Base-by-base conservation (phyloP, 2,797 vertebrate genomes). In the Hippoglossus hippoglossus region DNA sequence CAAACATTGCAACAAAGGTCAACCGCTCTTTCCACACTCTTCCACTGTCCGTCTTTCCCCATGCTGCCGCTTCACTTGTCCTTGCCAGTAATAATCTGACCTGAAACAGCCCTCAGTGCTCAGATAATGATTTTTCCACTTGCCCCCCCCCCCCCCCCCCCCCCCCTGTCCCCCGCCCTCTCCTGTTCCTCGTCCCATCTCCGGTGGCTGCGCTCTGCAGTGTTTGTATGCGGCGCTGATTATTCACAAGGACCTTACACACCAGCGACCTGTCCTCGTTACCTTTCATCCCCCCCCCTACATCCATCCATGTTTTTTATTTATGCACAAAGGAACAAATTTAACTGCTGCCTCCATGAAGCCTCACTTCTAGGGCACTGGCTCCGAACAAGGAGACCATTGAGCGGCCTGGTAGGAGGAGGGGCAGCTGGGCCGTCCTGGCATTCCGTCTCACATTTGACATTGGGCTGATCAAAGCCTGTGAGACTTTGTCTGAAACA, bases 311-410 rank as follows among this genome's bases (percentile, higher is more conserved):
- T 46, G 75, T 80, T 67, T 49, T n/a, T 28, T 21, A 47, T n/a
- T 61, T 28, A 53, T 62, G 69, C 66, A 73, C 86, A 88, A 87
- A 85, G 58, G 68, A 77, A 55, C 73, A 81, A 62, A 63, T 83
- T 79, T 67, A 84, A 87, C 83, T 50, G 77, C 79, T 64, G 68
- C 67, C 62, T 86, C 76, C 73, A 81, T 63, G 69, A 86, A 81
- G 79, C 67, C 75, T 82, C 78, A 80, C 88, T 92, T 89, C 87
- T 89, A 77, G 81, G 80, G 76, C 83, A 73, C 57, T 85, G 63
- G 79, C 77, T 87, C 41, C 10, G 67, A 93, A 93, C 93, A 94
- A 93, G 87, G 79, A 76, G 56, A 25, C 71, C 85, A 93, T 93
- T 94, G 89, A 93, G 82, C 8, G 5, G 19, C 25, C 74, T 60